Base-by-base conservation (phyloP, 2,888 invertebrate species). In the Lasioglossum calceatum region DNA sequence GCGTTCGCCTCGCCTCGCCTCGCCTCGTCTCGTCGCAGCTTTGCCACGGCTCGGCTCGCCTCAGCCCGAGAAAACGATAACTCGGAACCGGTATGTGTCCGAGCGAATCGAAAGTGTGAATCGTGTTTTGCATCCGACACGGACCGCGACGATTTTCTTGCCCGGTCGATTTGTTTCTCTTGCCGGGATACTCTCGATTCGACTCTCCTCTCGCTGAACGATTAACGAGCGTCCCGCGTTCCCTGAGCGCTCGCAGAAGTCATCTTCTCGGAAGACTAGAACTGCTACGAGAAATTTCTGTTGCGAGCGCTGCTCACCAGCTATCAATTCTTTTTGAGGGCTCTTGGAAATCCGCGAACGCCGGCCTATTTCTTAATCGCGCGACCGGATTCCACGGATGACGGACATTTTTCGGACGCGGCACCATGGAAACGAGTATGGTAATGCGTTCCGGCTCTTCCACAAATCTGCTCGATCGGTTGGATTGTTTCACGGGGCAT, bases 41-140 rank as follows among this genome's bases (percentile, higher is more conserved):
- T 54, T 54, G 23, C 54, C 23, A 54, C 54, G 23, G 61, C 64
- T 16, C 14, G 64, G 12, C 64, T 32, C 64, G 64, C 7, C 32
- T 64, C 64, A 16, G 64, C 47, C 42, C 36, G 23, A 54, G 44
- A 47, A 64, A 39, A 44, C 80, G 86, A 86, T 81, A 81, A 86
- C 77, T 81, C 81, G 84, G 67, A 85, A 85, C 86, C 84, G 86
- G 86, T 84, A 84, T 84, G 76, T 54, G 76, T 54, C 75, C 84
- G 39, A 74, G 81, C 61, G 78, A 80, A 87, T 81, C 79, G 77
- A 71, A 72, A 89, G 88, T 89, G 88, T 73, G 88, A 89, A 87
- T 81, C 74, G 87, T 82, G 81, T 77, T 42, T 79, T 58, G 72
- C 82, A 54, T 70, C 50, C 75, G 81, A 78, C 89, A 72, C 86